These are phyloP conservation scores for Chironomus riparius DNA, from an alignment of 2,888 invertebrate species.

Conservation along the genomic window DNA sequence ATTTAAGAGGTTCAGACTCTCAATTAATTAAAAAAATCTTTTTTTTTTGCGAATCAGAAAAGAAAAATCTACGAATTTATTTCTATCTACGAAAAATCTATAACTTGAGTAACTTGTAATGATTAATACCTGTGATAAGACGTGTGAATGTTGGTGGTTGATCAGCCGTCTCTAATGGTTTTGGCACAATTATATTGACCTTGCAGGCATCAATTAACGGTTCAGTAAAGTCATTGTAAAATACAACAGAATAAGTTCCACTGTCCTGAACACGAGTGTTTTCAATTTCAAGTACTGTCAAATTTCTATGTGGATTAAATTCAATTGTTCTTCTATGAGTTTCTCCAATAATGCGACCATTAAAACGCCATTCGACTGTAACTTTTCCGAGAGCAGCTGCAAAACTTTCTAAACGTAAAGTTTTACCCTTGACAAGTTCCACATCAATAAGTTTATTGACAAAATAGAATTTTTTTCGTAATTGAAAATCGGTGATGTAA, in stretches of 20 bases:
- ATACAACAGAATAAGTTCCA: slow-evolving; percentile 9
- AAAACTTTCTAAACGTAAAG: slow-evolving; percentile 1
- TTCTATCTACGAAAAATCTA: no score
- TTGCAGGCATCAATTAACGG: slow-evolving; percentile 15
- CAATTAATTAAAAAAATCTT: no score
- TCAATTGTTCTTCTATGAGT: background rate
- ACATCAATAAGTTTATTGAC: slow-evolving; percentile 19
- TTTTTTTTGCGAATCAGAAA: no score
- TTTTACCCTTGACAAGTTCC: slow-evolving; percentile 11
- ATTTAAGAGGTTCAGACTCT: no score
- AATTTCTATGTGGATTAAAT: slow-evolving; percentile 11
- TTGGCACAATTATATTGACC: slow-evolving; percentile 8
- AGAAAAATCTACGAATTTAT: no score
- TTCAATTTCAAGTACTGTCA: background rate
- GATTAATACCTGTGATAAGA: slow-evolving; percentile 23
- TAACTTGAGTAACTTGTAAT: background rate
- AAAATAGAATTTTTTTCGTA: slow-evolving; percentile 13
- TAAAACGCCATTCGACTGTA: slow-evolving; percentile 13
- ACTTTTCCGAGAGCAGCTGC: background rate
- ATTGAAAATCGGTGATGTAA: slow-evolving; percentile 14
- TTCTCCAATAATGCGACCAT: background rate
- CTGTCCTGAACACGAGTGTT: slow-evolving; percentile 14
- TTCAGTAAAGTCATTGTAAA: background rate
- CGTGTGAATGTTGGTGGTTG: slow-evolving; percentile 19
- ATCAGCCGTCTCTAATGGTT: background rate